Percentiles rank a stretch among this genome's conserved stretches.
These are phyloP conservation scores for Branchinecta lindahli DNA, from an alignment of 1,140 invertebrate genomes.

Conservation along the genomic window DNA sequence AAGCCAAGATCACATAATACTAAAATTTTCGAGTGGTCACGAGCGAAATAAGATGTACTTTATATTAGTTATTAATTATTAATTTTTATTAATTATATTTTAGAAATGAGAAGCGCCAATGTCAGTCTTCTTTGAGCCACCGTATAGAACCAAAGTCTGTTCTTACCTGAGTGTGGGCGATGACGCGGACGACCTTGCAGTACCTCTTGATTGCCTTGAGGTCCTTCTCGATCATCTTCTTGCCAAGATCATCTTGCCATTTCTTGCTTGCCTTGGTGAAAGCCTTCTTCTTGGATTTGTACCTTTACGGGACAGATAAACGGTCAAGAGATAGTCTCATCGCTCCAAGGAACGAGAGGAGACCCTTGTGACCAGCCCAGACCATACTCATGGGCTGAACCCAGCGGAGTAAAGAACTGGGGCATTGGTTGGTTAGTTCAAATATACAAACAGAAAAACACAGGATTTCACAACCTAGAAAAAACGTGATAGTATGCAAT, in stretches of 20 bases:
- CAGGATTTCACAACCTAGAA: no score
- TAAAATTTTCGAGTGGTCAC: no score
- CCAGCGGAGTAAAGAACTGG: conserved; percentile 3
- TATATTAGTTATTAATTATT: no score
- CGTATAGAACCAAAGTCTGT: neutral
- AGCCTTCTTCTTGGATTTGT: conserved; percentile 99
- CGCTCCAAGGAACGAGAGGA: conserved; percentile 23
- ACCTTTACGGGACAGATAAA: conserved; percentile 47
- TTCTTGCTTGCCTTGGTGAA: conserved; percentile 97
- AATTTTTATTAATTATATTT: no score
- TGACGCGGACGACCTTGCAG: conserved; percentile 88
- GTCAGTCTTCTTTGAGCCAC: no score
- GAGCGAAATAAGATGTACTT: no score
- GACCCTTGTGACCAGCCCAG: conserved; percentile 9
- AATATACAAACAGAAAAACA: neutral
- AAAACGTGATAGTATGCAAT: neutral
- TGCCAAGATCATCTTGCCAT: conserved; percentile 91
- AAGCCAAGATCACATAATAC: no score
- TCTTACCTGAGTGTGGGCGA: conserved; percentile 90
- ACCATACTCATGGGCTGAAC: neutral
- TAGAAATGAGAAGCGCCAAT: no score
- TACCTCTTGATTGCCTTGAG: conserved; percentile 96
- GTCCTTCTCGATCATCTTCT: conserved; percentile 91
- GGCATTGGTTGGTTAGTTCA: neutral
- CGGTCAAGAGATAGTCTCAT: conserved; percentile 22